Conservation (phyloP, 2,797 vertebrate genomes). For the Oryzias sinensis region DNA sequence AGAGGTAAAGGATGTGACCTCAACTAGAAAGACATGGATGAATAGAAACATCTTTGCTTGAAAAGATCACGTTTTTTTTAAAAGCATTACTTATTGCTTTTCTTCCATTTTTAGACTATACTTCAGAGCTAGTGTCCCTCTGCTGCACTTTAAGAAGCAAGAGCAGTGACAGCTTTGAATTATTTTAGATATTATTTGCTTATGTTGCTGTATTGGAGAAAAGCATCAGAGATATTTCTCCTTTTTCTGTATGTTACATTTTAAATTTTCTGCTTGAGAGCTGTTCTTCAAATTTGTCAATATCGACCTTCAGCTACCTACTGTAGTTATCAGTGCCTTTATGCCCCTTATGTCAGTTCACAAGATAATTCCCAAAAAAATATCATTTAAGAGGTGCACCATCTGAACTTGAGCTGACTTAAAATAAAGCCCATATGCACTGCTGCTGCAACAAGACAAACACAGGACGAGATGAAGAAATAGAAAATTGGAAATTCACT, state of each 20-base stretch:
- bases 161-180: no score
- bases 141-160: background rate
- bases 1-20: background rate
- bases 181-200: no score
- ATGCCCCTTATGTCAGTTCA: constrained; percentile 36
- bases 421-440: constrained; percentile 20
- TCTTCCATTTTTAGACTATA: background rate
- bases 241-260: no score
- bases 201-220: no score
- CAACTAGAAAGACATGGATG: background rate
- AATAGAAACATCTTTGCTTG: background rate
- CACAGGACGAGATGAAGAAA: constrained; percentile 25
- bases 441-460: constrained; percentile 12
- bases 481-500: constrained; percentile 1
- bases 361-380: constrained; percentile 37
- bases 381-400: constrained; percentile 29
- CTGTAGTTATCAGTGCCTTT: constrained; percentile 18
- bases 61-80: background rate
- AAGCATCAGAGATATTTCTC: no score
- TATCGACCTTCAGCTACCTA: constrained; percentile 25
- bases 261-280: background rate
- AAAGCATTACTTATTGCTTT: background rate
- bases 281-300: constrained; percentile 2
- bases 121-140: background rate
- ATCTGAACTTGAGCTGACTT: constrained; percentile 22